Percentiles rank a stretch among this genome's conserved stretches.
Evolutionary conservation across 2,113 vertebrate species (phyloP).

Genomic region (Pomatorhinus ruficollis): DNA sequence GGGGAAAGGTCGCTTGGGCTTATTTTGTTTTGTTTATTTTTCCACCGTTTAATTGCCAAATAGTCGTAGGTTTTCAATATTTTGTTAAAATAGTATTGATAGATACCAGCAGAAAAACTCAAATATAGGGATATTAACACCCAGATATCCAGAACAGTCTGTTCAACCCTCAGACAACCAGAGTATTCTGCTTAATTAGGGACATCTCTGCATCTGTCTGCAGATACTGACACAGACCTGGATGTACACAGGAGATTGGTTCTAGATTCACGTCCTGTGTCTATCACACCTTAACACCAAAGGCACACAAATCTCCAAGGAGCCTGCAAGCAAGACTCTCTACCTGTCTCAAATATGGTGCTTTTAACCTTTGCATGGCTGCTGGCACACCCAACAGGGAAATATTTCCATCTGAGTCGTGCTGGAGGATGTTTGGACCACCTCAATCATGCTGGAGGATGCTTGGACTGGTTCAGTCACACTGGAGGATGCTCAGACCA

Average conservation of each 20-base stretch:
- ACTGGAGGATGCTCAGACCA: not conserved
- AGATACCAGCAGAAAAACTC: not conserved
- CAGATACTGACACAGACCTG: not conserved
- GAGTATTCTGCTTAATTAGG: not conserved
- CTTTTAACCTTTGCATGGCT: not conserved
- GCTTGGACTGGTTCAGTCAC: rapidly evolving
- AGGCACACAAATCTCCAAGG: not conserved
- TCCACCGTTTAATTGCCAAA: not conserved
- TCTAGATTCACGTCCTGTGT: not conserved
- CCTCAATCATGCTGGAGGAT: not conserved
- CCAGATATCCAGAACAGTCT: not conserved
- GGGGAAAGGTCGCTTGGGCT: not conserved
- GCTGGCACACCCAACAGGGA: not conserved
- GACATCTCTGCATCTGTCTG: not conserved
- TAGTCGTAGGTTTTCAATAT: not conserved
- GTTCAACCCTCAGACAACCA: not conserved
- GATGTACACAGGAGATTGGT: not conserved
- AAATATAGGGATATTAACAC: not conserved
- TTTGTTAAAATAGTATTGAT: not conserved
- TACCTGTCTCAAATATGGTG: not conserved
- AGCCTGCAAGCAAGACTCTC: not conserved
- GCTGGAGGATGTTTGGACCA: not conserved
- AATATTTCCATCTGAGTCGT: rapidly evolving
- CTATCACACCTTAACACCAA: not conserved
- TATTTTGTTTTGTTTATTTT: not conserved